Evolutionary conservation across 2,797 vertebrate species (phyloP), one percentile per base, ranked within the genome.

Genomic region (Melanotaenia boesemani): DNA sequence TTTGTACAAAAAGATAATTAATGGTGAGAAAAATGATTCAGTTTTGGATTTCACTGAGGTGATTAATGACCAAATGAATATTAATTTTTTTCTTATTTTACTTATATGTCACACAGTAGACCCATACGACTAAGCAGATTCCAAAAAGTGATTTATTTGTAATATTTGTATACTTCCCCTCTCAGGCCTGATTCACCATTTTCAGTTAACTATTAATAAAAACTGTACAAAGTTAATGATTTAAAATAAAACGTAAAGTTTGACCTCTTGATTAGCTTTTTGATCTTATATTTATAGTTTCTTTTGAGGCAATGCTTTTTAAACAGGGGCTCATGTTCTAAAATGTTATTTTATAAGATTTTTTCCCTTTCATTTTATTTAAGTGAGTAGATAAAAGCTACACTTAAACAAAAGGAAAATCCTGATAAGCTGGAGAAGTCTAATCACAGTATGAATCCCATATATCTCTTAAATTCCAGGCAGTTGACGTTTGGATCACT

Each of bases 381-480:
- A 36, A 36, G 11, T 10, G 16, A 24, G 41, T 16, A 37, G 22
- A n/a, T 57, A 8, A 68, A 56, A 63, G 9, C 39, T 60, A 26
- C 28, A 48, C 56, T 62, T 62, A 56, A 59, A 44, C 37, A 36
- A 16, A 68, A 22, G 16, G 39, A 62, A 24, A 48, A 63, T 57
- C 59, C 64, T 56, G 50, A 41, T 46, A 22, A 55, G 44, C 15
- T 50, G 56, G 37, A 63, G 56, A 59, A 48, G 34, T 61, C 24
- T 62, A 22, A 63, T 75, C 30, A 48, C 22, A n/a, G 9, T 63
- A 48, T 28, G 60, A 67, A 34, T 46, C 64, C 46, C 30, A 62
- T 56, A 52, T 48, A 37, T 48, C 58, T 37, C 50, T 56, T n/a
- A 12, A 26, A 61, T 55, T 74, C 64, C n/a, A 67, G 48, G 55